Conservation (phyloP, 2,888 invertebrate genomes). For the Timema cristinae region DNA sequence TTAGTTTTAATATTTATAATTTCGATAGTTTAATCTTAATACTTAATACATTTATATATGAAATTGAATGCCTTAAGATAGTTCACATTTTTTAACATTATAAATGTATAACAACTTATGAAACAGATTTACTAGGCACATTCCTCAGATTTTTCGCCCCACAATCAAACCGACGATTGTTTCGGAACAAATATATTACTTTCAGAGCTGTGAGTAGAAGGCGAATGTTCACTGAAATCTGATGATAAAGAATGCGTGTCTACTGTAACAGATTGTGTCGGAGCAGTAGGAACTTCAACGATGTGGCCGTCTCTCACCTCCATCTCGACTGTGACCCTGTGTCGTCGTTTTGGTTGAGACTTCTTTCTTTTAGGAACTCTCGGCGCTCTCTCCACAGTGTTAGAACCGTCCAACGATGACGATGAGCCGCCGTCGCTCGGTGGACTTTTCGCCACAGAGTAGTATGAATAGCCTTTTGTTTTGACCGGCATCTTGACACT, state of each 20-base stretch:
- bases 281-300: slow-evolving; percentile 32
- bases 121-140: slow-evolving; percentile 16
- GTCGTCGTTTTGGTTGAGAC: slow-evolving; percentile 42
- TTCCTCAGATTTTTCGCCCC: slow-evolving; percentile 8
- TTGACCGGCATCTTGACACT: slow-evolving; percentile 21
- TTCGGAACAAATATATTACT: slow-evolving; percentile 28
- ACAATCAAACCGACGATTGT: slow-evolving; percentile 31
- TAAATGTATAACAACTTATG: slow-evolving; percentile 3
- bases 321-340: slow-evolving; percentile 44
- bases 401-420: slow-evolving; percentile 46
- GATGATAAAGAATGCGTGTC: slow-evolving; percentile 10
- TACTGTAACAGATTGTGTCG: slow-evolving; percentile 13
- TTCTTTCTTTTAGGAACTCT: slow-evolving; percentile 43
- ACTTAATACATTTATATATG: too few relatives aligned
- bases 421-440: slow-evolving; percentile 45
- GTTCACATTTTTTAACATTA: neutral
- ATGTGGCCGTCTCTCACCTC: slow-evolving; percentile 46
- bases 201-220: slow-evolving; percentile 22
- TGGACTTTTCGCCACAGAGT: slow-evolving; percentile 39
- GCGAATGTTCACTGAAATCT: slow-evolving; percentile 14
- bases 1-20: too few relatives aligned
- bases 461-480: slow-evolving; percentile 40
- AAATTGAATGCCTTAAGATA: too few relatives aligned
- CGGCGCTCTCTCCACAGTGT: slow-evolving; percentile 42
- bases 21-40: too few relatives aligned